Base-by-base conservation (phyloP, 2,888 invertebrate species). In the Melinaea menophilus region DNA sequence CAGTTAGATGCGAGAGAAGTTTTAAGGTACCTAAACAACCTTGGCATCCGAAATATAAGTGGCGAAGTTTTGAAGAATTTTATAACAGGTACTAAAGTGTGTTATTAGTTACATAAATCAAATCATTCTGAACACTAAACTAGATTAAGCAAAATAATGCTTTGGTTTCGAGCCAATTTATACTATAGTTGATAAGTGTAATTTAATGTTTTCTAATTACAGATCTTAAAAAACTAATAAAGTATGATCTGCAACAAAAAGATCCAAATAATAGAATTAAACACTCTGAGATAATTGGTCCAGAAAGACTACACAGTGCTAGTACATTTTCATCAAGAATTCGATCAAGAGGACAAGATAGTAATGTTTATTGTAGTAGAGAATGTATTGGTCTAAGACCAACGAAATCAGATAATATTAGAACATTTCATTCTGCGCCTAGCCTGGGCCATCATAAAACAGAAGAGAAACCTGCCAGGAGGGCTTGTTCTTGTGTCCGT, bases 51-150 rank as follows among this genome's bases (percentile, higher is more conserved):
- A 63, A 95, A 95, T 77, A 93, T 96, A 71, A 94, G 93, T 66
- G 93, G 94, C 22, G 92, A 93, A 80, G 94, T 95, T 77, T 86
- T 96, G 61, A 95, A 95, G 86, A 94, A 93, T 79, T 96, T 96
- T 80, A 94, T 96, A 77, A 94, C 93, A 92, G 95, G 96, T 95
- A 55, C 5, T 37, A 55, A 56, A 13, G 1, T 22, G n/a, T 60
- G 62, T 64, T 5, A 56, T 31, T 58, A 71, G 56, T 58, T 63
- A 67, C 59, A 60, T 41, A 67, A 35, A n/a, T 41, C 9, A 41
- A 37, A 41, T 9, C 11, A 9, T 41, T 11, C 41, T 9, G 9
- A 9, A 41, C 41, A 41, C 3, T 41, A 2, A 7, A 37, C 22
- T 22, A 37, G 37, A 5, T 37, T 37, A 37, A 4, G 7, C 7